Conservation (phyloP, 2,797 vertebrate genomes). For the Cephalopachus bancanus region DNA sequence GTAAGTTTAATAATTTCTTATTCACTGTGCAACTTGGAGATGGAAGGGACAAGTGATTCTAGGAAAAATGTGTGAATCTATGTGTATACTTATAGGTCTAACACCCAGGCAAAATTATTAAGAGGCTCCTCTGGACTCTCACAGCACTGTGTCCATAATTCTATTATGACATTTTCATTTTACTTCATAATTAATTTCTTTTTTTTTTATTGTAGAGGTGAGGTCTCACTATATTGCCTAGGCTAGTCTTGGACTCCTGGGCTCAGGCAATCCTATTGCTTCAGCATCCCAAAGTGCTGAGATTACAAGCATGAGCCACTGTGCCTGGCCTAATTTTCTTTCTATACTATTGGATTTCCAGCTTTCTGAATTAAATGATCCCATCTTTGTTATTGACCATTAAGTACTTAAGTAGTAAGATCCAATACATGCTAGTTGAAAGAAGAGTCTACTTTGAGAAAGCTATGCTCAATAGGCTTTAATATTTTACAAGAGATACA, state of each 20-base stretch:
- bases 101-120: background rate
- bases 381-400: background rate
- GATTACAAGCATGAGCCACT: too few relatives aligned
- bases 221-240: too few relatives aligned
- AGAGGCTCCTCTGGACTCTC: background rate
- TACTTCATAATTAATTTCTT: background rate
- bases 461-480: conserved; percentile 1
- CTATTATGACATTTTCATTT: conserved; percentile 3
- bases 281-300: too few relatives aligned
- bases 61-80: conserved; percentile 37
- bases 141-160: background rate
- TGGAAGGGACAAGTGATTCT: conserved; percentile 8
- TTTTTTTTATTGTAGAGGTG: too few relatives aligned
- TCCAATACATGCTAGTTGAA: background rate
- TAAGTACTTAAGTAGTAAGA: background rate
- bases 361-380: conserved; percentile 27
- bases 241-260: too few relatives aligned
- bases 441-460: background rate
- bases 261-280: too few relatives aligned
- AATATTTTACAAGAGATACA: conserved; percentile 12
- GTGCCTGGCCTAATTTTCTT: background rate
- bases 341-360: background rate
- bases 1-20: background rate
- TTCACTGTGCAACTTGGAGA: background rate
- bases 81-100: background rate